Conservation (phyloP, 2,888 invertebrate genomes). For the Aricia artaxerxes region DNA sequence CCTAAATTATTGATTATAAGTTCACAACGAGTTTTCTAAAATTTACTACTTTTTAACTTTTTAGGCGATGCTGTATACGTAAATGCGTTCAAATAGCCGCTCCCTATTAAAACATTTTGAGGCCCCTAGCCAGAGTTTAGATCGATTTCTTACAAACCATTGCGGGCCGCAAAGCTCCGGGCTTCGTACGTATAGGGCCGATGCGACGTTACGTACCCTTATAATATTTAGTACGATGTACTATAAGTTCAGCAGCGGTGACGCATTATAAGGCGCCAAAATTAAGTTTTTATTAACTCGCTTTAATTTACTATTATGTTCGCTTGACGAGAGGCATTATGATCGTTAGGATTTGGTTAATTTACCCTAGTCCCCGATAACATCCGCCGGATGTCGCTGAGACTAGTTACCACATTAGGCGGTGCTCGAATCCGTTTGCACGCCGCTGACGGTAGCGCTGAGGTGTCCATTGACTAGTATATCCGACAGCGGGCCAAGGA, state of each 20-base stretch:
- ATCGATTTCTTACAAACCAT: too few relatives aligned
- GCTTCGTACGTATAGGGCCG: too few relatives aligned
- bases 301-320: not conserved
- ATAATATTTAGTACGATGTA: not conserved
- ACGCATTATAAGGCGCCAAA: not conserved
- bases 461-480: slow-evolving; percentile 87
- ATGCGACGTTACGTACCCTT: not conserved
- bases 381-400: not conserved
- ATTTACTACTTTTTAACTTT: not conserved
- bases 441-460: slow-evolving; percentile 89
- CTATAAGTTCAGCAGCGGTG: not conserved
- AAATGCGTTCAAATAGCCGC: too few relatives aligned
- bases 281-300: not conserved
- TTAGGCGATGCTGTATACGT: not conserved
- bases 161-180: too few relatives aligned
- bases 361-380: too few relatives aligned
- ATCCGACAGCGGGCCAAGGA: slow-evolving; percentile 85
- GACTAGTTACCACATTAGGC: slow-evolving; percentile 73
- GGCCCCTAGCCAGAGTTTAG: too few relatives aligned
- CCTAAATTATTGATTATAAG: not conserved
- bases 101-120: too few relatives aligned
- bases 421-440: slow-evolving; percentile 89
- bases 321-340: not conserved
- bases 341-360: not conserved
- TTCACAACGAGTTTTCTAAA: not conserved